A percentile compares a stretch with the other conserved stretches of the same genome.
Conservation (phyloP, 1,140 invertebrate species). For the Apolygus lucorum region DNA sequence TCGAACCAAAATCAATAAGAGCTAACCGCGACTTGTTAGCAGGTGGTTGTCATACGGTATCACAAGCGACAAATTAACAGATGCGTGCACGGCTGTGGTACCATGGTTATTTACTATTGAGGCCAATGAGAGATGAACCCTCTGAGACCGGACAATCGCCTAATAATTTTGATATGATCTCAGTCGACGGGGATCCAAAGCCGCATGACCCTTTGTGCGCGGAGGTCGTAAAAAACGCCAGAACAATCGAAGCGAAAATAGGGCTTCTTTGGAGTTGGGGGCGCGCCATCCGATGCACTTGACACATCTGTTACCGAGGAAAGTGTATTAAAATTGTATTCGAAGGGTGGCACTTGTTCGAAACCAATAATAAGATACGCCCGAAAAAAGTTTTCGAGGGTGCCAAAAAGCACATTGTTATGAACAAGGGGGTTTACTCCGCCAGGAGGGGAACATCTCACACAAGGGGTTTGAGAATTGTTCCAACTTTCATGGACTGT, state of each 20-base stretch:
- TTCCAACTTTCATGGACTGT: not conserved
- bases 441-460: not conserved
- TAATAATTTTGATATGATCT: not conserved
- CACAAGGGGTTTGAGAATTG: not conserved
- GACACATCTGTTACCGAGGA: not conserved
- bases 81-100: not conserved
- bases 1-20: no score
- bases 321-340: not conserved
- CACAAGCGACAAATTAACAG: not conserved
- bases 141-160: not conserved
- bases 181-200: not conserved
- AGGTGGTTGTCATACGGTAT: not conserved
- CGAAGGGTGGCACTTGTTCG: not conserved
- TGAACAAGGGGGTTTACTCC: not conserved
- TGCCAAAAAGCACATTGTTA: not conserved
- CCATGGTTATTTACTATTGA: not conserved
- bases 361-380: not conserved
- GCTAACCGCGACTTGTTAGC: no score
- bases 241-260: not conserved
- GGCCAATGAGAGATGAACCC: not conserved
- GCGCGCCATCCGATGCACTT: not conserved
- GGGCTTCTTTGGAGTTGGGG: no score
- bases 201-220: not conserved
- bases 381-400: not conserved
- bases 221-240: not conserved